Conservation (phyloP, 2,113 vertebrate genomes). For the Chaetodon trifascialis region DNA sequence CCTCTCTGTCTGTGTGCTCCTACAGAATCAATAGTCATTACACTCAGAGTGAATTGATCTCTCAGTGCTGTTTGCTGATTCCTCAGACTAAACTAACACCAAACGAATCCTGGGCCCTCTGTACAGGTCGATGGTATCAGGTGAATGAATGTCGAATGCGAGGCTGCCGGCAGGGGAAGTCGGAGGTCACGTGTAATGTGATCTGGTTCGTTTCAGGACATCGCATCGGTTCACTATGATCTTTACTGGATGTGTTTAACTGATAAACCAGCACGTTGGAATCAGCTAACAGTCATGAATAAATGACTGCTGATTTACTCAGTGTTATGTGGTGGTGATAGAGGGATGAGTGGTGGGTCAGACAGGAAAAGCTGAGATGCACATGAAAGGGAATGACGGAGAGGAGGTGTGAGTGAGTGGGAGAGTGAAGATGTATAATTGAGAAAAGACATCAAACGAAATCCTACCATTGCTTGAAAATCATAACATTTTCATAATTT, state of each 20-base stretch:
- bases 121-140: constrained; percentile 40
- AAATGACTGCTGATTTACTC: constrained; percentile 31
- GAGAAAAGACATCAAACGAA: constrained; percentile 58
- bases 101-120: constrained; percentile 55
- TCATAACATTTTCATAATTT: constrained; percentile 33
- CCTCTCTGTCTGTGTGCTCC: constrained; percentile 61
- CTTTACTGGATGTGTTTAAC: constrained; percentile 27
- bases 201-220: constrained; percentile 34
- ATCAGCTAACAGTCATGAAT: background rate
- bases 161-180: constrained; percentile 13
- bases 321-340: constrained; percentile 24
- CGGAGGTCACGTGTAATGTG: constrained; percentile 49
- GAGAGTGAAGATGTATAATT: constrained; percentile 54
- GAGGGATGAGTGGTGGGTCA: constrained; percentile 41
- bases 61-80: constrained; percentile 70
- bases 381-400: constrained; percentile 54
- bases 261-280: constrained; percentile 16
- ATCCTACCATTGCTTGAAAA: constrained; percentile 38
- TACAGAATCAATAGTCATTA: constrained; percentile 82
- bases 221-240: background rate
- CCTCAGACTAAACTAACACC: constrained; percentile 70
- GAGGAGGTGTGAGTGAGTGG: constrained; percentile 61
- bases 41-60: constrained; percentile 75
- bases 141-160: constrained; percentile 49
- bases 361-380: constrained; percentile 34